Percentiles rank a stretch among this genome's conserved stretches.
These are phyloP conservation scores for Diplazon laetatorius DNA, from an alignment of 2,888 invertebrate species.

Conservation along the genomic window DNA sequence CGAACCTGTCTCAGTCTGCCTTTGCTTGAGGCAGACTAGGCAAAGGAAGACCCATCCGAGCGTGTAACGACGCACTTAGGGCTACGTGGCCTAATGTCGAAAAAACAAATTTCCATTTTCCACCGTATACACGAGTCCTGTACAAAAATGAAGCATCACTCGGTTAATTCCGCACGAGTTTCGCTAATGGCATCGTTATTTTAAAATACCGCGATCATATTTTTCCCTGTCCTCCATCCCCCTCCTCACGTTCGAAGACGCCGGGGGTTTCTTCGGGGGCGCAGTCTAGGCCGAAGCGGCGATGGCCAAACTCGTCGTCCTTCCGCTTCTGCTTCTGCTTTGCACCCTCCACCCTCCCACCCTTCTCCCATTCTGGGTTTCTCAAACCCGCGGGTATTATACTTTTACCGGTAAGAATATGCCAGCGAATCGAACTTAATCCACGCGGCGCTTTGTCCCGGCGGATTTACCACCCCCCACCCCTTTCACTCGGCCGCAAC, in stretches of 20 bases:
- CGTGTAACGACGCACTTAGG: conserved; percentile 59
- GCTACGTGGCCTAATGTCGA: conserved; percentile 72
- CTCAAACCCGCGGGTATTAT: conserved; percentile 62
- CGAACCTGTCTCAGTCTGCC: too few species aligned
- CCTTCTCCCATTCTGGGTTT: too few species aligned
- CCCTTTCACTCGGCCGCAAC: conserved; percentile 19
- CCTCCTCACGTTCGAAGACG: conserved; percentile 62
- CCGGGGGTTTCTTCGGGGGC: conserved; percentile 58
- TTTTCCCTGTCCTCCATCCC: conserved; percentile 67
- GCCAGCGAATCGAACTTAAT: conserved; percentile 79
- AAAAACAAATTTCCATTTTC: conserved; percentile 76
- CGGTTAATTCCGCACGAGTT: conserved; percentile 77
- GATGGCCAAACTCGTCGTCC: conserved; percentile 61
- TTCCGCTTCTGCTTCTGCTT: conserved; percentile 55
- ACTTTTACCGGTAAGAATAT: conserved; percentile 73
- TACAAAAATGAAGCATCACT: conserved; percentile 76
- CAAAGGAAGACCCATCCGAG: conserved; percentile 47
- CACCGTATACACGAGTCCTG: conserved; percentile 48
- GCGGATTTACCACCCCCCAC: conserved; percentile 57
- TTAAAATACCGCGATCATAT: conserved; percentile 81
- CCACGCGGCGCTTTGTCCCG: conserved; percentile 73
- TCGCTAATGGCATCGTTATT: conserved; percentile 81
- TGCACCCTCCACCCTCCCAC: conserved; percentile 46
- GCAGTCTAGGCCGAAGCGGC: conserved; percentile 63
- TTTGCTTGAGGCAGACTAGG: too few species aligned